Conservation (phyloP, 1,140 invertebrate species). For the Cryptotermes secundus region DNA sequence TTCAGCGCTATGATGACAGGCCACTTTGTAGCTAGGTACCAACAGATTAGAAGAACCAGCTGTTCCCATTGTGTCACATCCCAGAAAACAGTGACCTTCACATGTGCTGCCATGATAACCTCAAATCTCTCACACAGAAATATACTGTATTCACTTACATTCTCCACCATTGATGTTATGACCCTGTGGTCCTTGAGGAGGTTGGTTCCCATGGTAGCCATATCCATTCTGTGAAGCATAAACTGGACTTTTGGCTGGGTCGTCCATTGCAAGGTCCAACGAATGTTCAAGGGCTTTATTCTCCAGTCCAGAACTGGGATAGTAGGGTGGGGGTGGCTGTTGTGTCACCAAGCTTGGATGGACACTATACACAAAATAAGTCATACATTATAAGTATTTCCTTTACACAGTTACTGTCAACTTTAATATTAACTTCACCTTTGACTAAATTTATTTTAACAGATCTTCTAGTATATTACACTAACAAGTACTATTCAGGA, state of each 20-base stretch:
- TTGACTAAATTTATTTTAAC: no score
- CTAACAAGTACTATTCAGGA: no score
- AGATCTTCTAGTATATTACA: no score
- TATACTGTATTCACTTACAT: slow-evolving; percentile 57
- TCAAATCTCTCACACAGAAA: no score
- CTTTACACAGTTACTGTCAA: no score
- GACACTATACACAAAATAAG: slow-evolving; percentile 47
- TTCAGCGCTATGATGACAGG: no score
- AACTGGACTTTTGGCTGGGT: slow-evolving; percentile 75
- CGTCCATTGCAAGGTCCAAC: slow-evolving; percentile 74
- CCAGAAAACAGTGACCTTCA: no score
- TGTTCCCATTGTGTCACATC: no score
- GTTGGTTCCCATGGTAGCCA: slow-evolving; percentile 64
- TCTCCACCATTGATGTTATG: slow-evolving; percentile 70
- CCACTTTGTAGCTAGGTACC: no score
- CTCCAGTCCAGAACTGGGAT: slow-evolving; percentile 79
- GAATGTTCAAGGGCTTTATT: slow-evolving; percentile 88
- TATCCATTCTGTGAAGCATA: slow-evolving; percentile 82
- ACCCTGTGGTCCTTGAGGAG: slow-evolving; percentile 52
- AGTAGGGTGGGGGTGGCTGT: slow-evolving; percentile 79
- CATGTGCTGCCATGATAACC: no score
- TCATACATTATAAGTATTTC: neutral
- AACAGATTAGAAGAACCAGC: no score
- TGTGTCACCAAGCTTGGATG: slow-evolving; percentile 78
- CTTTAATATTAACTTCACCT: no score